Base-by-base conservation (phyloP, 2,888 invertebrate species). In the Aleiodes leptofemur region DNA sequence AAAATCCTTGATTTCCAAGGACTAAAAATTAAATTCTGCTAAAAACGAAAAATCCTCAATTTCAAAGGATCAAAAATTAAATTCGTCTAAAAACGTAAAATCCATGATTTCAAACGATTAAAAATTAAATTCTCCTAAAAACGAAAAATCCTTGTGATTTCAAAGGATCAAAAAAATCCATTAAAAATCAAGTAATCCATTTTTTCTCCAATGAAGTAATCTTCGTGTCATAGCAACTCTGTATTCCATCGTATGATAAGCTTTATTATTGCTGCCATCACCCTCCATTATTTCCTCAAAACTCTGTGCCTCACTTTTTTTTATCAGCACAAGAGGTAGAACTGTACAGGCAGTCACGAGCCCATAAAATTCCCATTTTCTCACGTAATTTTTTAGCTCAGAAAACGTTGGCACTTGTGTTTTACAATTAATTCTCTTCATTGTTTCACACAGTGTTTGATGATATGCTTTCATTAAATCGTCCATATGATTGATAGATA, bases 341-440 rank as follows among this genome's bases (percentile, higher is more conserved):
- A 86, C 61, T 0, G 80, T 68, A 5, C 82, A 76, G 0, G 84
- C 76, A 1, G 85, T 72, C 3, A 86, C 66, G 71, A 87, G 73
- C 1, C 80, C 86, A 13, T 80, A 81, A 0, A 73, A 4, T 2
- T 74, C 81, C 0, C 81, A 83, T 9, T 83, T 79, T 9, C 14
- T 53, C 29, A 88, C n/a, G 11, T 1, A 5, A 7, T 69, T 74
- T 14, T 82, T 71, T 4, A 89, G 11, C 0, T 82, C 77, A 0
- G 80, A 76, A 50, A 85, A 70, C 2, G 76, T 85, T 0, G 85
- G 87, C 0, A 86, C 79, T n/a, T 69, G 16, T 0, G 83, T 85
- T 43, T 82, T 79, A 69, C 88, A 88, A 0, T 80, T 78, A 0
- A 86, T n/a, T 66, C 78, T 75, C 14, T 81, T 78, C 87, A 89